phyloP scores from a whole-genome alignment of 2,888 invertebrate species.

The Perizoma affinitatum region DNA sequence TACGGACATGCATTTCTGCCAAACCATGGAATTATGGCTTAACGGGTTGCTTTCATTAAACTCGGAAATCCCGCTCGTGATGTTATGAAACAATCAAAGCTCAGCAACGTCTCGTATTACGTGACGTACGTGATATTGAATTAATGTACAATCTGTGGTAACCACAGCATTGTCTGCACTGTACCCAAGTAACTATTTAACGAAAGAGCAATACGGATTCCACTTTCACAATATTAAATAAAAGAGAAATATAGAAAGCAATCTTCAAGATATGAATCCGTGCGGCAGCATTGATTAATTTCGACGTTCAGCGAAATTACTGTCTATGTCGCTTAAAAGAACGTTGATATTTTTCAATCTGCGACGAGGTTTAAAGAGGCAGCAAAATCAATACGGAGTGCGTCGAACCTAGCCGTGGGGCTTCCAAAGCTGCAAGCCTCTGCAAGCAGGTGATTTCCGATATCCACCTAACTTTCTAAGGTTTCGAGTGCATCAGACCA shows the following conservation, averaged over 20 bases:
- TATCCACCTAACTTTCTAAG: slow-evolving; percentile 50
- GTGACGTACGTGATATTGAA: slow-evolving; percentile 34
- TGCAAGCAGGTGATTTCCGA: slow-evolving; percentile 47
- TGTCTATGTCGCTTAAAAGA: slow-evolving; percentile 14
- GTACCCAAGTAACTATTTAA: slow-evolving; percentile 1
- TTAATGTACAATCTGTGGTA: slow-evolving; percentile 34
- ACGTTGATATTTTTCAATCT: slow-evolving; percentile 27
- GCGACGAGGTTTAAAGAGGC: slow-evolving; percentile 31
- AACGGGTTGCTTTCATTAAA: slow-evolving; percentile 15
- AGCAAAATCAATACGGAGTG: slow-evolving; percentile 51
- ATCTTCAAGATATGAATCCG: too few species aligned
- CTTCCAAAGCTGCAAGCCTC: slow-evolving; percentile 49
- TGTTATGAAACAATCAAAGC: slow-evolving; percentile 36
- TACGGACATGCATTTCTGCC: too few species aligned
- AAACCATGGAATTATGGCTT: slow-evolving; percentile 4
- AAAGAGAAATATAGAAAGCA: too few species aligned
- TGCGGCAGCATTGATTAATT: too few species aligned
- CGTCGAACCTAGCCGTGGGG: slow-evolving; percentile 55
- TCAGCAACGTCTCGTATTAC: slow-evolving; percentile 35
- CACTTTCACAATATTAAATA: neutral
- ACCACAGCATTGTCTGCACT: slow-evolving; percentile 31
- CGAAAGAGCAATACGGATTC: slow-evolving; percentile 6
- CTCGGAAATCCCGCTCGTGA: slow-evolving; percentile 25
- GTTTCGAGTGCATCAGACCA: slow-evolving; percentile 45
- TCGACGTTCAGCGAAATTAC: neutral